phyloP scores from a whole-genome alignment of 2,888 invertebrate species.

The Lycocerus yunnanus region DNA sequence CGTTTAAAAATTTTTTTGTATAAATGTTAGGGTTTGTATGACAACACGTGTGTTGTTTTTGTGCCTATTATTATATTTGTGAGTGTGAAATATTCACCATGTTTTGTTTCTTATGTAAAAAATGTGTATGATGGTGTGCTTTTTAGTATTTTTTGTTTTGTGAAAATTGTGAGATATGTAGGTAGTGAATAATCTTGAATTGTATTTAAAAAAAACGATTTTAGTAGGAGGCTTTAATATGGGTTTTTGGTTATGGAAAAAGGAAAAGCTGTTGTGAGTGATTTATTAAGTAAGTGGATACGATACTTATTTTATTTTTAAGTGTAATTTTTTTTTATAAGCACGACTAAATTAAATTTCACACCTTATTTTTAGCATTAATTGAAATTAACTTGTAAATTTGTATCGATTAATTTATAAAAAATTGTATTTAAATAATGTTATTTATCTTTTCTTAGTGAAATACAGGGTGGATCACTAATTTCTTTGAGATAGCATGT shows the following conservation, averaged over 20 bases:
- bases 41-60: constrained; percentile 14
- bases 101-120: constrained; percentile 11
- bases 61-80: constrained; percentile 15
- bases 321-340: neutral
- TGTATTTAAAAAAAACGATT: constrained; percentile 3
- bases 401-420: neutral
- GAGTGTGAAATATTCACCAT: neutral
- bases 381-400: neutral
- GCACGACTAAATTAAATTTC: neutral
- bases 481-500: neutral
- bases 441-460: neutral
- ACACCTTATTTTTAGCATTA: neutral
- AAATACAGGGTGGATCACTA: neutral
- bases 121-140: constrained; percentile 16
- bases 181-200: neutral
- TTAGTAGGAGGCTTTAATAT: constrained; percentile 4
- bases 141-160: constrained; percentile 11
- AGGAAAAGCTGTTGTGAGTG: neutral
- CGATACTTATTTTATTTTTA: neutral
- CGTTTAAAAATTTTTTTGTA: neutral
- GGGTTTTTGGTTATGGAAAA: neutral
- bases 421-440: neutral
- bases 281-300: constrained; percentile 2
- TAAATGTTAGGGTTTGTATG: constrained; percentile 9
- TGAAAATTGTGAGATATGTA: neutral